Conservation (phyloP, 2,888 invertebrate genomes). For the Drosophila yooni region DNA sequence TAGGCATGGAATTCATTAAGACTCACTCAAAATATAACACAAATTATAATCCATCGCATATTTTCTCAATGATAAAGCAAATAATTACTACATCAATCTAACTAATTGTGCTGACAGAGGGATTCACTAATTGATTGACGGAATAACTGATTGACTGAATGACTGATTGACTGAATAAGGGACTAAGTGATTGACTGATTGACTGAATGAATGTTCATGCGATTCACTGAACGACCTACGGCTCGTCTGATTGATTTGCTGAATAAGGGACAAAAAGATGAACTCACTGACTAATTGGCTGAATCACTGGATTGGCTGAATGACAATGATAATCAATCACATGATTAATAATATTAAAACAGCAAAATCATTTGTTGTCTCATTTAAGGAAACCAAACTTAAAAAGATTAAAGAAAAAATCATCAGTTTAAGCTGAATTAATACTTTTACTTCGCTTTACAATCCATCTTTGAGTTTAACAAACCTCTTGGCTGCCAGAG, state of each 20-base stretch:
- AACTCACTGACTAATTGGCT: neutral
- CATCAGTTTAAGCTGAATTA: neutral
- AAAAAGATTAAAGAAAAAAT: neutral
- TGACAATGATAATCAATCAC: too few relatives aligned
- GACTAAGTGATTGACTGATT: neutral
- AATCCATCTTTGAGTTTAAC: neutral
- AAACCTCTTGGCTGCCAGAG: neutral
- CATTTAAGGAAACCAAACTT: neutral
- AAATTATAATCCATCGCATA: neutral
- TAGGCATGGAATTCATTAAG: neutral
- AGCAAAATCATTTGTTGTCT: neutral
- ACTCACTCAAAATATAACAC: neutral
- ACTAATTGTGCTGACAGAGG: neutral
- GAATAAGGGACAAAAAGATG: neutral
- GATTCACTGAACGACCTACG: too few relatives aligned
- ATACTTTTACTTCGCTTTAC: neutral
- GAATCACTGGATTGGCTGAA: too few relatives aligned
- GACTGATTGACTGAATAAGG: neutral
- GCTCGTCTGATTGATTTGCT: neutral
- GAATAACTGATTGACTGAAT: neutral
- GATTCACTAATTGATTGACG: neutral
- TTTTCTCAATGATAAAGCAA: neutral
- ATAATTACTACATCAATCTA: neutral
- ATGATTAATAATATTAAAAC: neutral
- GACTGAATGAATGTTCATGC: neutral